These are phyloP conservation scores for Oscheius myriophilus DNA, from an alignment of 2,888 invertebrate species.

Conservation along the genomic window DNA sequence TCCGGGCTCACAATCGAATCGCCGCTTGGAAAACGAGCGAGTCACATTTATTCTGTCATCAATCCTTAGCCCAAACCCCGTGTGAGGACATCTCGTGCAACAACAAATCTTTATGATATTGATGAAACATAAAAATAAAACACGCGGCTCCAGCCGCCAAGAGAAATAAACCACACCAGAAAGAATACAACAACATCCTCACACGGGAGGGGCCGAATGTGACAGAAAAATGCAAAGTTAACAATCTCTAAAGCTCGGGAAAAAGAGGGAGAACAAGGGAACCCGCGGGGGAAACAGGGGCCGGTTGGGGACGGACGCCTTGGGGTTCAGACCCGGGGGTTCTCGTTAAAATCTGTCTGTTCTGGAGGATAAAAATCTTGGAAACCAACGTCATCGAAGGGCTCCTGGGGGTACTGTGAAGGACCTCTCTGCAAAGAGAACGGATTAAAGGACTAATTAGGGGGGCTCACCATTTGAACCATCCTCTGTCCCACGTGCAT, in stretches of 20 bases:
- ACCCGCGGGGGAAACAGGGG: constrained; percentile 13
- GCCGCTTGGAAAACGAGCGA: neutral
- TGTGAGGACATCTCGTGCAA: neutral
- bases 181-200: constrained; percentile 16
- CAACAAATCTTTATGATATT: constrained; percentile 8
- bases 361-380: too few relatives aligned
- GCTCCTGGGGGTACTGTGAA: too few relatives aligned
- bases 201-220: constrained; percentile 8
- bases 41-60: neutral
- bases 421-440: constrained; percentile 2
- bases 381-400: too few relatives aligned
- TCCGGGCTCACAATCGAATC: constrained; percentile 12
- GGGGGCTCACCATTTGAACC: constrained; percentile 1
- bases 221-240: constrained; percentile 10
- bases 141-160: neutral
- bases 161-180: constrained; percentile 1
- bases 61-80: neutral
- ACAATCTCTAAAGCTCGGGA: constrained; percentile 11
- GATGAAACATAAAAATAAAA: constrained; percentile 5
- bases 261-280: constrained; percentile 4
- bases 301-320: constrained; percentile 24
- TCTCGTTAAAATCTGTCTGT: too few relatives aligned
- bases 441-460: neutral
- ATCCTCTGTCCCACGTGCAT: constrained; percentile 40
- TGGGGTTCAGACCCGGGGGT: too few relatives aligned